Percentiles rank a stretch among this genome's conserved stretches.
Evolutionary conservation across 2,888 invertebrate species (phyloP).

Genomic region (Lasioglossum marginatum): DNA sequence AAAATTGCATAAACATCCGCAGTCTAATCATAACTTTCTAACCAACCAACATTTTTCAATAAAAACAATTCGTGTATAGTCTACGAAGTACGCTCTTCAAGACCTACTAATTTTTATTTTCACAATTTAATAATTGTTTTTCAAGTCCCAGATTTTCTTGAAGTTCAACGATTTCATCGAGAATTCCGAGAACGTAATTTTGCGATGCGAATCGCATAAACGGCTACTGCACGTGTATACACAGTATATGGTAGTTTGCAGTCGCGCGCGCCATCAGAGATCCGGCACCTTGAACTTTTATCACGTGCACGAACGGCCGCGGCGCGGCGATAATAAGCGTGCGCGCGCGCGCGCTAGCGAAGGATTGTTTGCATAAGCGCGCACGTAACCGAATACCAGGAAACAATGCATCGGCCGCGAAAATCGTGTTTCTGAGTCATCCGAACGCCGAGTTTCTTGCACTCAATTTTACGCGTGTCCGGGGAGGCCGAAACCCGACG

Average conservation of each 20-base stretch:
- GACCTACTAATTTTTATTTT: no score
- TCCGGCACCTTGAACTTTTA: slow-evolving; percentile 67
- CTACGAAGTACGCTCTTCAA: no score
- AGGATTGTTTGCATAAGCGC: slow-evolving; percentile 63
- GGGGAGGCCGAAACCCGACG: not conserved
- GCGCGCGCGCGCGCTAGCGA: not conserved
- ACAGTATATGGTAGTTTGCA: no score
- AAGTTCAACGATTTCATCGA: not conserved
- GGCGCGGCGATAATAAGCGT: slow-evolving; percentile 43
- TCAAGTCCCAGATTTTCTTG: not conserved
- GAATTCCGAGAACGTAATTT: not conserved
- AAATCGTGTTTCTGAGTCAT: slow-evolving; percentile 60
- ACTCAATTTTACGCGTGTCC: slow-evolving; percentile 35
- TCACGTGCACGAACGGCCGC: slow-evolving; percentile 54
- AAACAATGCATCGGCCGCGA: slow-evolving; percentile 60
- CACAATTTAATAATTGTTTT: not conserved
- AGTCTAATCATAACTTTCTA: no score
- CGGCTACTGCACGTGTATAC: not conserved
- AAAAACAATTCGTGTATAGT: no score
- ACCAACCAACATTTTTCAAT: no score
- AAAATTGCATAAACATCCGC: no score
- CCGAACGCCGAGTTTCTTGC: slow-evolving; percentile 51
- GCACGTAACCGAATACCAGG: slow-evolving; percentile 63
- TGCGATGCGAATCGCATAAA: not conserved
- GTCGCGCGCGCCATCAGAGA: slow-evolving; percentile 33